Conservation (phyloP, 2,797 vertebrate genomes). For the Rousettus madagascariensis region DNA sequence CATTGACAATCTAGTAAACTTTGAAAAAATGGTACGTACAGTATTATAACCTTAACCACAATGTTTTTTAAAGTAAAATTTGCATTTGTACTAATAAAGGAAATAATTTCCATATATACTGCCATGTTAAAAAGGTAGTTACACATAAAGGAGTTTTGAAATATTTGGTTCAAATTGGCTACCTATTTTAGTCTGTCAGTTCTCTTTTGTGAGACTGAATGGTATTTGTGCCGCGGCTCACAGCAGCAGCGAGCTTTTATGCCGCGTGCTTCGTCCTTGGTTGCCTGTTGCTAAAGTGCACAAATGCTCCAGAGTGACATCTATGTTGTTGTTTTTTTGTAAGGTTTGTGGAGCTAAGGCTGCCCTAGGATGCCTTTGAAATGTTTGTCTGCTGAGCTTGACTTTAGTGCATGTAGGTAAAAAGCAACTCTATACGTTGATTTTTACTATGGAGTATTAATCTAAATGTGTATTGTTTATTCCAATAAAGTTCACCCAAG, state of each 20-base stretch:
- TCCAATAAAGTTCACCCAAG: constrained; percentile 17
- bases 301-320: constrained; percentile 15
- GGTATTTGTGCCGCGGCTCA: not conserved
- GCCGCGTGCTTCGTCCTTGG: not conserved
- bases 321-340: constrained; percentile 29
- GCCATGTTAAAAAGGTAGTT: constrained; percentile 67
- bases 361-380: constrained; percentile 57
- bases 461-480: not conserved
- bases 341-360: constrained; percentile 11
- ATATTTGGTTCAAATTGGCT: constrained; percentile 68
- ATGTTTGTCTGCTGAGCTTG: constrained; percentile 3
- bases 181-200: constrained; percentile 57
- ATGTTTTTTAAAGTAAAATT: constrained; percentile 64
- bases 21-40: constrained; percentile 98
- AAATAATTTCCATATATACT: constrained; percentile 56
- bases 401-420: constrained; percentile 17
- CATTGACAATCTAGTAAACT: constrained; percentile 97
- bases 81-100: constrained; percentile 72
- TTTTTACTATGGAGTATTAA: constrained; percentile 22
- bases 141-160: constrained; percentile 65
- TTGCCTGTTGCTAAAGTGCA: constrained; percentile 62
- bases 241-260: constrained; percentile 44
- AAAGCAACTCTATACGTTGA: not conserved
- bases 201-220: constrained; percentile 58
- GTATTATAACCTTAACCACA: constrained; percentile 63